Evolutionary conservation across 2,113 vertebrate genomes (phyloP), one percentile per base, ranked within the genome.

Genomic region (Nicator chloris): DNA sequence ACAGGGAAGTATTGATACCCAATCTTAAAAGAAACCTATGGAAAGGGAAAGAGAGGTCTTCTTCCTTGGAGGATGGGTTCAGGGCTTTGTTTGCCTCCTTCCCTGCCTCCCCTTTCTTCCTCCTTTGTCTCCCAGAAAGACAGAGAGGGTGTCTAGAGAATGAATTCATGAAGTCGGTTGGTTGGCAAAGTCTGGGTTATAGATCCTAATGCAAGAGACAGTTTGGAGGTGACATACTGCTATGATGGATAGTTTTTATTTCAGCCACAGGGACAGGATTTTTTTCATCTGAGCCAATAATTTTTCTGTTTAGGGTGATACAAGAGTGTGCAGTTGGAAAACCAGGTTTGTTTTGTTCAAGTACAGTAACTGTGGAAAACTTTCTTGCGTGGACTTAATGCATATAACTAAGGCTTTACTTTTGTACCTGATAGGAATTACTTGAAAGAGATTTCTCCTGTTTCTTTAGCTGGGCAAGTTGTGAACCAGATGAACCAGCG

Each of bases 401-500:
- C 42, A 1, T 37, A 1, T 50, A 31, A 23, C 0, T 8, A 35
- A 35, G 7, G n/a, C 8, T 81, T 49, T n/a, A 26, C 8, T 82
- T 76, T 11, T 77, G 26, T 66, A 28, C 5, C 0, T 39, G 19
- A 33, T 51, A 33, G 11, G 1, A 68, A 42, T 27, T 22, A 21
- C 3, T 81, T 40, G 21, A 42, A 59, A 66, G 20, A 7, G 45
- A 33, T 33, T 65, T 33, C 8, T n/a, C 5, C 11, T 57, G 10
- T 39, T 81, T 65, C 84, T 90, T 40, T 90, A 99, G 99, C 99
- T 81, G 99, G 99, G 16, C 99, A 99, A 86, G 98, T 99, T 71
- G 99, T 99, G 95, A 99, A 99, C 95, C 99, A 99, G 97, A 99
- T 99, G 99, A 99, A 99, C 91, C 98, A 99, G 98, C 98, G 98